Conservation (phyloP, 1,140 invertebrate genomes). For the Drosophila nigrodunni region DNA sequence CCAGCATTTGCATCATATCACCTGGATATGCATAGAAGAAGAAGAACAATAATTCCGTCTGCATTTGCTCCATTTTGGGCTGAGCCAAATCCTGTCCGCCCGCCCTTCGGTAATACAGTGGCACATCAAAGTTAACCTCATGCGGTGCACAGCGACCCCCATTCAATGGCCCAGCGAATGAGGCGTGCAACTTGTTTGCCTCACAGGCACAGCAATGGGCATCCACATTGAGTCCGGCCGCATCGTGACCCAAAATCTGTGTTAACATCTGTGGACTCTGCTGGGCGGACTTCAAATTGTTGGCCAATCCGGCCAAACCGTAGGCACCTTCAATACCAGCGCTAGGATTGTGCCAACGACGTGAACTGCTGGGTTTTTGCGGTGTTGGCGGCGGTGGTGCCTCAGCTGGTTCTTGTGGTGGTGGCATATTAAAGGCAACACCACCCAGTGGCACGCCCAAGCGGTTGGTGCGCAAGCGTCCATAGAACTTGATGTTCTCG, state of each 20-base stretch:
- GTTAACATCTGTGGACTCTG: constrained; percentile 19
- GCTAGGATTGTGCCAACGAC: not conserved
- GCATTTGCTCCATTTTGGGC: constrained; percentile 62
- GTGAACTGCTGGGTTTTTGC: not conserved
- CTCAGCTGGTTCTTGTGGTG: not conserved
- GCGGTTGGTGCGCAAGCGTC: constrained; percentile 46
- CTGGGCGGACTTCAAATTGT: constrained; percentile 22
- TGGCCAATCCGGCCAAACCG: constrained; percentile 54
- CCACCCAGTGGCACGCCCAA: constrained; percentile 56
- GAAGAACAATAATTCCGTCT: constrained; percentile 60
- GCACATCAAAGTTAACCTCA: constrained; percentile 24
- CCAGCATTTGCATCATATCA: constrained; percentile 71
- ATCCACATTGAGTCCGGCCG: constrained; percentile 6
- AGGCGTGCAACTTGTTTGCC: constrained; percentile 28
- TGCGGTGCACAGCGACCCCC: constrained; percentile 30
- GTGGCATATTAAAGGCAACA: constrained; percentile 37
- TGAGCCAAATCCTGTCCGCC: constrained; percentile 24
- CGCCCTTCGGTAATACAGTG: constrained; percentile 4
- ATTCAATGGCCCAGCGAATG: constrained; percentile 40
- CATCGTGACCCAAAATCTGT: constrained; percentile 38
- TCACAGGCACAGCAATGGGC: not conserved
- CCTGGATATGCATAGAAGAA: constrained; percentile 65
- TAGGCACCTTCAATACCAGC: constrained; percentile 29
- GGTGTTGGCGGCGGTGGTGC: too few relatives aligned
- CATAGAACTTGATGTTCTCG: constrained; percentile 32